A percentile compares a stretch with the other conserved stretches of the same genome.
phyloP scores from a whole-genome alignment of 2,113 vertebrate genomes.

The Xiphophorus hellerii region DNA sequence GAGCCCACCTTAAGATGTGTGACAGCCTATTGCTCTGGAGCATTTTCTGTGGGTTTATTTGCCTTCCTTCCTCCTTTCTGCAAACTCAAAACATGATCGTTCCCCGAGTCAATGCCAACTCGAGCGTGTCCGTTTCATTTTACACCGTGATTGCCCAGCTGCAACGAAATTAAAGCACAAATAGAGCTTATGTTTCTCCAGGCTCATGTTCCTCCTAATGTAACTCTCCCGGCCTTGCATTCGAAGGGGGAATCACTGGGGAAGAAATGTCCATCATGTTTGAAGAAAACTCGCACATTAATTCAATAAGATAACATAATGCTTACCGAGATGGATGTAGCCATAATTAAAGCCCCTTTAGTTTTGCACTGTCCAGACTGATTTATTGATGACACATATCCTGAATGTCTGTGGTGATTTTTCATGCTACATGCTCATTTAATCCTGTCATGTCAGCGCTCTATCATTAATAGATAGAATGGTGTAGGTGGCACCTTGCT shows the following conservation, averaged over 20 bases:
- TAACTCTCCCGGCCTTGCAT: slow-evolving; percentile 19
- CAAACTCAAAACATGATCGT: slow-evolving; percentile 26
- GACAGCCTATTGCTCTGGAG: slow-evolving; percentile 34
- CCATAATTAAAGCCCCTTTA: slow-evolving; percentile 51
- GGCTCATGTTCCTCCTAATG: slow-evolving; percentile 22
- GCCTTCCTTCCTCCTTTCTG: slow-evolving; percentile 7
- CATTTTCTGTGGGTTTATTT: slow-evolving; percentile 23
- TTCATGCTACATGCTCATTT: slow-evolving; percentile 51
- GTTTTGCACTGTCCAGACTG: slow-evolving; percentile 52
- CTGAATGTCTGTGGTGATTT: slow-evolving; percentile 48
- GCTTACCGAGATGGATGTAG: slow-evolving; percentile 35
- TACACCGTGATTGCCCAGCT: slow-evolving; percentile 7
- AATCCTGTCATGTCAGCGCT: slow-evolving; percentile 40
- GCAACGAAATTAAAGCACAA: slow-evolving; percentile 33
- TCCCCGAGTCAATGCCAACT: slow-evolving; percentile 28
- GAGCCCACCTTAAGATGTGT: slow-evolving; percentile 37
- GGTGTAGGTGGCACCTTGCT: slow-evolving; percentile 31
- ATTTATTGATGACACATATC: slow-evolving; percentile 57
- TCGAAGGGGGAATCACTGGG: slow-evolving; percentile 41
- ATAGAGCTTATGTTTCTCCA: slow-evolving; percentile 17
- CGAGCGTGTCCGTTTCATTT: slow-evolving; percentile 9
- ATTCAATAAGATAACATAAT: slow-evolving; percentile 35
- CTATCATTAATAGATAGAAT: slow-evolving; percentile 46
- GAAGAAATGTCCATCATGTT: slow-evolving; percentile 25
- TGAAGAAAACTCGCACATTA: slow-evolving; percentile 33